A percentile compares a stretch with the other conserved stretches of the same genome.
These are phyloP conservation scores for Hirundo rustica DNA, from an alignment of 2,797 vertebrate genomes.

Conservation along the genomic window DNA sequence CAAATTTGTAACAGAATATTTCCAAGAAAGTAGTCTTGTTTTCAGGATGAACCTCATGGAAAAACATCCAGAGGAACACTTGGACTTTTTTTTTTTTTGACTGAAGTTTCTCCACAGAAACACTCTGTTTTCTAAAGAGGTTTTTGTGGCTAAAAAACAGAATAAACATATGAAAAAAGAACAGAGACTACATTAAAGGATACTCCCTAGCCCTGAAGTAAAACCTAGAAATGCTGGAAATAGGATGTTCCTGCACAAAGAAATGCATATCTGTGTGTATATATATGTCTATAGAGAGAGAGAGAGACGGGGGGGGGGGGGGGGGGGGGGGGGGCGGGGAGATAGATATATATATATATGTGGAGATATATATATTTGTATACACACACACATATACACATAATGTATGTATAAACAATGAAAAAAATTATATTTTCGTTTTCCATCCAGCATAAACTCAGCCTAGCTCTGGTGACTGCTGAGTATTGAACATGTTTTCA, in stretches of 20 bases:
- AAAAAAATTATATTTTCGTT: background rate
- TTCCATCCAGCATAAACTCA: background rate
- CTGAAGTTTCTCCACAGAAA: background rate
- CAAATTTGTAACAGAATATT: conserved; percentile 39
- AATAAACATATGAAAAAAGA: conserved; percentile 30
- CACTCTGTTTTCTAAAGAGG: conserved; percentile 13
- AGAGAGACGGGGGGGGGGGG: too few relatives aligned
- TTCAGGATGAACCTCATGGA: conserved; percentile 3
- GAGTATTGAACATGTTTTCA: background rate
- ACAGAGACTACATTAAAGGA: background rate
- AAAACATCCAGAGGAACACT: conserved; percentile 42
- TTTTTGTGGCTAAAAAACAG: conserved; percentile 59
- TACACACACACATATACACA: background rate
- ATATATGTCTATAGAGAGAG: too few relatives aligned
- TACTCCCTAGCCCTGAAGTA: background rate
- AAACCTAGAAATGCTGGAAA: conserved; percentile 23
- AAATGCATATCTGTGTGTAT: background rate
- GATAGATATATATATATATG: too few relatives aligned
- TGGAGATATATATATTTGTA: too few relatives aligned
- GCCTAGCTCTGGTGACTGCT: background rate
- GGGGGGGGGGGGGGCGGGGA: too few relatives aligned
- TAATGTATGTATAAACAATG: background rate
- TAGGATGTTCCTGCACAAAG: background rate
- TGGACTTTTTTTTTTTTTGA: conserved; percentile 39
- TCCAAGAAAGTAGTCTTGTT: conserved; percentile 42